Conservation (phyloP, 2,113 vertebrate species). For the Nycticryphes semicollaris region DNA sequence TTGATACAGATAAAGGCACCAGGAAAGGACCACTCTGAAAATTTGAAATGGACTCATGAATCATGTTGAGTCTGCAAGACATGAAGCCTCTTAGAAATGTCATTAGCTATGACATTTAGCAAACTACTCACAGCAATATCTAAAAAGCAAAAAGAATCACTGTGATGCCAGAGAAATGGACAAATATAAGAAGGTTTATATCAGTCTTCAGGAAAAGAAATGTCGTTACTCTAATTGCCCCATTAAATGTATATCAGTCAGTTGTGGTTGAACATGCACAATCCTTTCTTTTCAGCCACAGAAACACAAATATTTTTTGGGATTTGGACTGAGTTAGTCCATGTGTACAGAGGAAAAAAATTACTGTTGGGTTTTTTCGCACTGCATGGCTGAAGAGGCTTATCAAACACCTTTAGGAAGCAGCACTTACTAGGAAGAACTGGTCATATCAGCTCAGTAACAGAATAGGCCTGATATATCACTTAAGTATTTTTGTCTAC, state of each 20-base stretch:
- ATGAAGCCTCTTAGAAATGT: background rate
- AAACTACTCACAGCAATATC: background rate
- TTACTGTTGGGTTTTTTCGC: background rate
- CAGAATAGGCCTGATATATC: background rate
- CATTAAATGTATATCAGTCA: background rate
- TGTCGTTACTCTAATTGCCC: background rate
- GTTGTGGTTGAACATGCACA: background rate
- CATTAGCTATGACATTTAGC: background rate
- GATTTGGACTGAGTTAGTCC: background rate
- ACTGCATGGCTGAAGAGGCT: background rate
- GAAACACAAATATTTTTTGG: background rate
- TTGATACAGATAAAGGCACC: background rate
- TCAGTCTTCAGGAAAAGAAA: background rate
- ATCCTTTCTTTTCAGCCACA: background rate
- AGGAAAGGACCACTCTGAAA: background rate
- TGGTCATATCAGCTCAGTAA: rapidly evolving
- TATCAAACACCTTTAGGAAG: background rate
- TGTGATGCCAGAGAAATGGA: background rate
- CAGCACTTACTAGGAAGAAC: background rate
- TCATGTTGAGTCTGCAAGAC: background rate
- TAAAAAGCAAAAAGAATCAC: background rate
- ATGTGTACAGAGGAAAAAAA: rapidly evolving
- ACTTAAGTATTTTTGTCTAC: background rate
- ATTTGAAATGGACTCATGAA: background rate
- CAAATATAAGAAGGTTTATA: background rate